Evolutionary conservation across 2,888 invertebrate species (phyloP).

Genomic region (Nephrocerus scutellatus): DNA sequence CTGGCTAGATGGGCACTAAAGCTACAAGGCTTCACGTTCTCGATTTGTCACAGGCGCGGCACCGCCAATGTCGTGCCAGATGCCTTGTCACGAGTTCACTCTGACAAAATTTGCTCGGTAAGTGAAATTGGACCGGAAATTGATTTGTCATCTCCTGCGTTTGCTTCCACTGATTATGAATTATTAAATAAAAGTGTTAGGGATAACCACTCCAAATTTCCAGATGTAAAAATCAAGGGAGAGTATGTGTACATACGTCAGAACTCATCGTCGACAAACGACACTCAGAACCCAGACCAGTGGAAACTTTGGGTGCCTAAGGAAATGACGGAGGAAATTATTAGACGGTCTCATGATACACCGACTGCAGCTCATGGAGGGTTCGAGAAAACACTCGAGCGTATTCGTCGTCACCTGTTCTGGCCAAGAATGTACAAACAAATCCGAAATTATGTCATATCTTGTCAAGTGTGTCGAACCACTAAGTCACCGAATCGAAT

Average conservation of each 20-base stretch:
- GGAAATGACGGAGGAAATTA: not conserved
- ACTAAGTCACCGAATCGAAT: slow-evolving; percentile 1
- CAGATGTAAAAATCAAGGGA: slow-evolving; percentile 6
- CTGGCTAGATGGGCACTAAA: slow-evolving; percentile 10
- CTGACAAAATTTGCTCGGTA: too few relatives aligned
- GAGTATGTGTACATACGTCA: slow-evolving; percentile 8
- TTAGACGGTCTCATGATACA: slow-evolving; percentile 3
- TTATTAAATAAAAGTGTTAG: slow-evolving; percentile 1
- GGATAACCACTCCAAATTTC: slow-evolving; percentile 1
- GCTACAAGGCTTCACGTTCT: slow-evolving; percentile 5
- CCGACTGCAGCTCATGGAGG: too few relatives aligned
- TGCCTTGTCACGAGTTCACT: not conserved
- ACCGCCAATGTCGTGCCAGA: slow-evolving; percentile 7
- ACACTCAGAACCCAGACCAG: too few relatives aligned
- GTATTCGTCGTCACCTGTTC: slow-evolving; percentile 8
- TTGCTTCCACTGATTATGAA: slow-evolving; percentile 3
- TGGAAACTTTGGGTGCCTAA: slow-evolving; percentile 11
- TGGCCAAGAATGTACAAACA: slow-evolving; percentile 10
- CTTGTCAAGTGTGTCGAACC: slow-evolving; percentile 2
- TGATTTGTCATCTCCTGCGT: not conserved
- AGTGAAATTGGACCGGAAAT: too few relatives aligned
- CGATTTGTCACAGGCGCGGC: slow-evolving; percentile 10
- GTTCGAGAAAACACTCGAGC: slow-evolving; percentile 10
- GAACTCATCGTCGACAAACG: too few relatives aligned
- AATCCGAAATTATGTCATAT: slow-evolving; percentile 8